phyloP scores from a whole-genome alignment of 2,888 invertebrate genomes.

The Prenolepis imparis region DNA sequence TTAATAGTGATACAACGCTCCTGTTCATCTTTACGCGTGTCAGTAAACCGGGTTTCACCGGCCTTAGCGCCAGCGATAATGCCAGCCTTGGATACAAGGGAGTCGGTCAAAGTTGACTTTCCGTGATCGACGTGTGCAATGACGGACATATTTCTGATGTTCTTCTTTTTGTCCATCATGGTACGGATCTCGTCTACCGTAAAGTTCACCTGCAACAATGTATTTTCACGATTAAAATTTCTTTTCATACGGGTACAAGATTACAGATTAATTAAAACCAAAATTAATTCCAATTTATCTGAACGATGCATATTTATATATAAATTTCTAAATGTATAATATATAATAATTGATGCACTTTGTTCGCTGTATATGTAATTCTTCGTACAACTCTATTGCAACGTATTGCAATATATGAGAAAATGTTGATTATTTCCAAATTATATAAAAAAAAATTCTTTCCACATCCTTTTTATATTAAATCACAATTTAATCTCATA shows the following conservation, averaged over 20 bases:
- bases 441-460: background rate
- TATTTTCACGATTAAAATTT: background rate
- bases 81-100: slow-evolving; percentile 99
- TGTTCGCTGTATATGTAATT: background rate
- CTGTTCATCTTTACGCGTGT: slow-evolving; percentile 99
- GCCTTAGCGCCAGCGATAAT: slow-evolving; percentile 99
- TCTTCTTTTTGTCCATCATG: slow-evolving; percentile 99
- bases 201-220: slow-evolving; percentile 97
- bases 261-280: background rate
- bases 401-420: slow-evolving; percentile 5
- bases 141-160: slow-evolving; percentile 99
- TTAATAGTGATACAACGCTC: slow-evolving; percentile 99
- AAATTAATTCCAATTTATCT: background rate
- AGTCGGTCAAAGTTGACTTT: slow-evolving; percentile 99
- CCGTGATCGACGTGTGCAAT: slow-evolving; percentile 99
- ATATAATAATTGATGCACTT: background rate
- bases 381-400: slow-evolving; percentile 11
- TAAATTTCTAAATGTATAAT: background rate
- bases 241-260: background rate
- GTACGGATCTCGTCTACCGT: slow-evolving; percentile 99
- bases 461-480: no score
- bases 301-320: background rate
- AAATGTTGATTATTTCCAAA: background rate
- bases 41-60: slow-evolving; percentile 99
- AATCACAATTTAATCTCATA: background rate